These are phyloP conservation scores for Calliopsis andreniformis DNA, from an alignment of 1,140 invertebrate species.

Conservation along the genomic window DNA sequence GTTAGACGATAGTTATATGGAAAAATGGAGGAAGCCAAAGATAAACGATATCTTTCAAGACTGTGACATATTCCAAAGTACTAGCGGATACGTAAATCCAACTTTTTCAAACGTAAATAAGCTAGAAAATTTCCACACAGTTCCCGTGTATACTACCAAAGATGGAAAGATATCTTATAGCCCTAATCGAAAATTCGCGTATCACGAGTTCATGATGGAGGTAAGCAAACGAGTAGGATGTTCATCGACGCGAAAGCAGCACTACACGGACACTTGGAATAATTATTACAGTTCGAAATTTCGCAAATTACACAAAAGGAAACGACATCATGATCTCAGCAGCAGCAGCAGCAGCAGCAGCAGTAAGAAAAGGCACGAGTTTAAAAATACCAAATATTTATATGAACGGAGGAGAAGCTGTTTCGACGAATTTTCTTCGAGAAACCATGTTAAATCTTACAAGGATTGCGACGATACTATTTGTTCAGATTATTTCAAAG, in stretches of 20 bases:
- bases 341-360: no score
- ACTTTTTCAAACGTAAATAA: slow-evolving; percentile 70
- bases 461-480: slow-evolving; percentile 25
- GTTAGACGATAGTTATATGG: slow-evolving; percentile 8
- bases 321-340: background rate
- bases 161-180: slow-evolving; percentile 80
- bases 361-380: slow-evolving; percentile 19
- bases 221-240: slow-evolving; percentile 62
- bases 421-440: slow-evolving; percentile 18
- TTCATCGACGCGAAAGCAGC: slow-evolving; percentile 22
- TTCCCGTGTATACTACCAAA: slow-evolving; percentile 79
- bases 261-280: slow-evolving; percentile 41
- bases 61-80: slow-evolving; percentile 48
- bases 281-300: slow-evolving; percentile 56
- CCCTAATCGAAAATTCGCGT: slow-evolving; percentile 77
- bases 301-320: slow-evolving; percentile 45
- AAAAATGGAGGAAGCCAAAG: slow-evolving; percentile 51
- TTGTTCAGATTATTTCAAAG: slow-evolving; percentile 19
- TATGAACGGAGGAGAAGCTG: slow-evolving; percentile 24
- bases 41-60: slow-evolving; percentile 44
- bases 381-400: slow-evolving; percentile 18
- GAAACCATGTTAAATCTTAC: slow-evolving; percentile 5
- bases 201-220: slow-evolving; percentile 73
- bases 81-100: slow-evolving; percentile 72
- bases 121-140: slow-evolving; percentile 72